Evolutionary conservation across 2,888 invertebrate species (phyloP), one percentile per base, ranked within the genome.

Genomic region (Rugalucina vietnamica): DNA sequence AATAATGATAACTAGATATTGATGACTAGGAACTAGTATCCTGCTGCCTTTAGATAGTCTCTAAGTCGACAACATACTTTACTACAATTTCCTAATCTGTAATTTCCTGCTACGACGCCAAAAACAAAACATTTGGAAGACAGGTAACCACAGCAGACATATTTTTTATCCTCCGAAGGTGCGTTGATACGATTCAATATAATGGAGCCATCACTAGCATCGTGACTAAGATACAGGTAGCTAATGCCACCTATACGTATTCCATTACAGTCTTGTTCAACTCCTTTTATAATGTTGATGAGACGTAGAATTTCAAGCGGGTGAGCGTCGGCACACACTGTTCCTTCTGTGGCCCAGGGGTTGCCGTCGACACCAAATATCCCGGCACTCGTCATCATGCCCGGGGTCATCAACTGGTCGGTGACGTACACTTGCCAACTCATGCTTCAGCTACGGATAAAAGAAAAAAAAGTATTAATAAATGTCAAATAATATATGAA

Each of bases 311-410:
- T 71, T 65, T 88, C 86, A 1, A 77, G 57, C 5, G 85, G 82
- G n/a, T 79, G 57, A 0, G 84, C 81, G 39, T 80, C 76, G 21
- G 84, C 71, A 76, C 65, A 71, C 21, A 78, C 60, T 21, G 49
- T 24, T 0, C 86, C 85, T 0, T 88, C 80, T 0, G 27, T 80
- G 1, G 88, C 81, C 88, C 88, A 88, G 37, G 82, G 82, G 8
- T 82, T 82, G 21, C 88, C 86, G 60, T 86, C 88, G 1, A 84
- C 18, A 29, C 86, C 88, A 54, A 84, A 86, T 49, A 86, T 88
- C 3, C 86, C 86, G 1, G 88, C 85, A 57, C 80, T 81, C 36
- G 54, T 43, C 86, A 88, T 88, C 21, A 82, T 82, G 1, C 88
- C 88, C 0, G 88, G 86, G 5, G 70, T 76, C 84, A 84, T 84